Percentiles rank a stretch among this genome's conserved stretches.
Conservation (phyloP, 1,140 invertebrate genomes). For the Bombus picipes region DNA sequence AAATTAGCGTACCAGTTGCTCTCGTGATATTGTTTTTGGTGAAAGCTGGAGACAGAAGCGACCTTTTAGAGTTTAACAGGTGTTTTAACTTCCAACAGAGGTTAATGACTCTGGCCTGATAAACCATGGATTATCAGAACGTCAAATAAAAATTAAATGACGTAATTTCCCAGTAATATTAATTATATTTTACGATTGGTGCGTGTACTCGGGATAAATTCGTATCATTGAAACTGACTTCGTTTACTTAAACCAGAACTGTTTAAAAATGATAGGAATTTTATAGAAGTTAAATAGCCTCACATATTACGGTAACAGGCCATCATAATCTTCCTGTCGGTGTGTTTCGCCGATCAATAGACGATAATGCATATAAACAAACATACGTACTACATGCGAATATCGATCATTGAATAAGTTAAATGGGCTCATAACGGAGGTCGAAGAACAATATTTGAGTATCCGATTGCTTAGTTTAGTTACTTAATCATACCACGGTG, state of each 20-base stretch:
- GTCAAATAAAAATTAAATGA: neutral
- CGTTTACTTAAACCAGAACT: neutral
- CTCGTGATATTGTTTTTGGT: neutral
- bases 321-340: neutral
- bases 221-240: neutral
- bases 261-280: neutral
- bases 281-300: neutral
- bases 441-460: slow-evolving; percentile 47
- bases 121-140: neutral
- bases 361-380: slow-evolving; percentile 10
- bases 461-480: slow-evolving; percentile 45
- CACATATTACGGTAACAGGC: neutral
- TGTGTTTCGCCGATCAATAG: neutral
- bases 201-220: neutral
- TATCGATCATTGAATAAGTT: slow-evolving; percentile 40
- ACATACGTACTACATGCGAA: neutral
- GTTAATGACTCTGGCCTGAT: neutral
- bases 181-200: neutral
- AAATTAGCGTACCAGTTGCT: neutral
- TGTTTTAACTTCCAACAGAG: neutral
- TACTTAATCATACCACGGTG: slow-evolving; percentile 58
- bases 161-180: neutral
- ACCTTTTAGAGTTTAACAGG: neutral
- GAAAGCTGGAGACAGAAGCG: neutral
- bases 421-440: slow-evolving; percentile 27